Conservation (phyloP, 35 echinoderm and acorn worm genomes). For the Nesometra sesokonis region DNA sequence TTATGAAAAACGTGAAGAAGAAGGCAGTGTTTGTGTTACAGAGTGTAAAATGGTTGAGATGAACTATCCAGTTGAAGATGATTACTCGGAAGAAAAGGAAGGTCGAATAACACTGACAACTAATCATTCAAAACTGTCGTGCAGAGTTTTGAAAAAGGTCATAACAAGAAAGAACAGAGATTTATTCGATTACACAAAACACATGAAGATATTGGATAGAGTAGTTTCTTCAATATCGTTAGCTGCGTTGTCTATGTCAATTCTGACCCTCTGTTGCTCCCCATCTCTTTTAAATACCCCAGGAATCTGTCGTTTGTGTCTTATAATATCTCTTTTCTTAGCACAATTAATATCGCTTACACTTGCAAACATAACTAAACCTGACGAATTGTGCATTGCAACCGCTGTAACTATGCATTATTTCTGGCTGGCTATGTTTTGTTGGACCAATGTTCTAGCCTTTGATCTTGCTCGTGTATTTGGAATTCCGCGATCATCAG, state of each 20-base stretch:
- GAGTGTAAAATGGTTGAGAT: neutral
- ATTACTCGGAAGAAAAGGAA: neutral
- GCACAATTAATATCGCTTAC: neutral
- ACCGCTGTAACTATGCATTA: neutral
- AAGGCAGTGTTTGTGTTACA: neutral
- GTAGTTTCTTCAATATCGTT: neutral
- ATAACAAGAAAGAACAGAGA: neutral
- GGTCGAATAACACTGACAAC: neutral
- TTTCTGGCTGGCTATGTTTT: slow-evolving; percentile 10
- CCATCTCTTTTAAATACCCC: neutral
- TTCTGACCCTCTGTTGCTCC: neutral
- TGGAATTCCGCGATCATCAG: neutral
- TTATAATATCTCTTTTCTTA: neutral
- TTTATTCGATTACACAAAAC: neutral
- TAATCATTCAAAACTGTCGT: neutral
- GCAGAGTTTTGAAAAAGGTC: neutral
- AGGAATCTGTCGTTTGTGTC: neutral
- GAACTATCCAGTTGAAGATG: neutral
- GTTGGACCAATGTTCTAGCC: slow-evolving; percentile 10
- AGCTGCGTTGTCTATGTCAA: neutral
- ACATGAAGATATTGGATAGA: neutral
- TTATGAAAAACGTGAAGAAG: too few species aligned
- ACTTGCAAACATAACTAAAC: neutral
- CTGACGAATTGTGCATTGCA: neutral
- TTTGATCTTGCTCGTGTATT: slow-evolving; percentile 9